Evolutionary conservation across 1,140 invertebrate genomes (phyloP).

Genomic region (Aphelinus certus): DNA sequence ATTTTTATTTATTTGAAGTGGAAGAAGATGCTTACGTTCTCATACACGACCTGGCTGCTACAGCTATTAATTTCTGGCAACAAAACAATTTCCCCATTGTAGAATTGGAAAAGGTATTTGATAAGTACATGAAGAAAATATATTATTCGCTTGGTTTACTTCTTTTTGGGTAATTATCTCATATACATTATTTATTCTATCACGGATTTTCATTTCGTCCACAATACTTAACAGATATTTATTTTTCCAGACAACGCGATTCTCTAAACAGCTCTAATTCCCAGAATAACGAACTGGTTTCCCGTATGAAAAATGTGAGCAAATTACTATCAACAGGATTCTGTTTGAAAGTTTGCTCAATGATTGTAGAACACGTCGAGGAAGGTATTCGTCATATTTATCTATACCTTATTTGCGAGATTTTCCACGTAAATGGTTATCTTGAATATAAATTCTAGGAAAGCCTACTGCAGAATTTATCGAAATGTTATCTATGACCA

Average conservation of each 20-base stretch:
- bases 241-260: constrained; percentile 15
- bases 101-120: constrained; percentile 61
- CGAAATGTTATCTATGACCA: constrained; percentile 59
- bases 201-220: neutral
- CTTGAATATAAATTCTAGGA: constrained; percentile 42
- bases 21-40: constrained; percentile 57
- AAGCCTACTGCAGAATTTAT: constrained; percentile 62
- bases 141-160: constrained; percentile 64
- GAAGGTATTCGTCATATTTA: constrained; percentile 51
- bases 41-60: constrained; percentile 58
- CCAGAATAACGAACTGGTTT: constrained; percentile 12
- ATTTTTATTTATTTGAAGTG: constrained; percentile 63
- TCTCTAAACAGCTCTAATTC: constrained; percentile 3
- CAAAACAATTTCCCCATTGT: constrained; percentile 62
- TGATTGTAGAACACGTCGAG: constrained; percentile 54
- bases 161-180: constrained; percentile 58
- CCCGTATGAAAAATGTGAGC: constrained; percentile 8
- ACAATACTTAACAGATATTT: neutral
- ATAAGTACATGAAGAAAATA: constrained; percentile 61
- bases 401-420: neutral
- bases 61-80: constrained; percentile 64
- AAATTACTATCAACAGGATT: constrained; percentile 42
- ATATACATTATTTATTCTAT: neutral
- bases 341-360: constrained; percentile 44
- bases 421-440: neutral